Conservation (phyloP, 2,888 invertebrate genomes). For the Megastigmus dorsalis region DNA sequence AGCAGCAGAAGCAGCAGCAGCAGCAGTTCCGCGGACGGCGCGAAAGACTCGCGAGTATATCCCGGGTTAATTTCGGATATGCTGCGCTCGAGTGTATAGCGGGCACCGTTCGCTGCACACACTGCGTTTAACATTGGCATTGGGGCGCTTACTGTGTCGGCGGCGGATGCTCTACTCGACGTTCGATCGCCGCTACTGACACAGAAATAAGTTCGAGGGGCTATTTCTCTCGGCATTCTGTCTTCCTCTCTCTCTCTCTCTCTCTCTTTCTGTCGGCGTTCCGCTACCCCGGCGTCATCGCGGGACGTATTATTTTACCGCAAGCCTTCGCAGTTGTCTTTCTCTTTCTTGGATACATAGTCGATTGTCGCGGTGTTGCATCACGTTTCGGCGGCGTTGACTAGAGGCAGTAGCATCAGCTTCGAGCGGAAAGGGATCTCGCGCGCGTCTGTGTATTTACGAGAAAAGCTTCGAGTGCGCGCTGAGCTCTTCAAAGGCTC, state of each 20-base stretch:
- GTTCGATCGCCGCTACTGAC: slow-evolving; percentile 54
- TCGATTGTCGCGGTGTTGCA: slow-evolving; percentile 27
- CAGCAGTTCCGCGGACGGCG: slow-evolving; percentile 48
- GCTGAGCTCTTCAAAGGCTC: slow-evolving; percentile 6
- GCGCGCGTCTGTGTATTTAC: slow-evolving; percentile 34
- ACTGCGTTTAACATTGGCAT: slow-evolving; percentile 64
- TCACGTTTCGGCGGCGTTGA: too few species aligned
- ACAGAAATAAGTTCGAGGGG: slow-evolving; percentile 57
- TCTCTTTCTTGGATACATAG: slow-evolving; percentile 15
- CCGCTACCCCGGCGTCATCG: background rate
- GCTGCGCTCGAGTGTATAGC: too few species aligned
- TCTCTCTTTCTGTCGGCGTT: background rate
- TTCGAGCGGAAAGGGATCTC: background rate
- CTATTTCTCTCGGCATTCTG: slow-evolving; percentile 2
- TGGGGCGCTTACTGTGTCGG: slow-evolving; percentile 57
- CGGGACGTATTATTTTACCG: background rate
- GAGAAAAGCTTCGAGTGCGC: background rate
- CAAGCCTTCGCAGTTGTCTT: too few species aligned
- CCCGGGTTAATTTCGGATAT: slow-evolving; percentile 62
- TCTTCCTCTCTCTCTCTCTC: background rate
- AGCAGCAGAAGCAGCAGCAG: background rate
- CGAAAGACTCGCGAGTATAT: slow-evolving; percentile 55
- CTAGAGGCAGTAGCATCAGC: too few species aligned
- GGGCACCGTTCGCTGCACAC: background rate
- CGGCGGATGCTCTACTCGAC: slow-evolving; percentile 54